A percentile compares a stretch with the other conserved stretches of the same genome.
phyloP scores from a whole-genome alignment of 1,140 invertebrate genomes.

The Leptestheria dahalacensis region DNA sequence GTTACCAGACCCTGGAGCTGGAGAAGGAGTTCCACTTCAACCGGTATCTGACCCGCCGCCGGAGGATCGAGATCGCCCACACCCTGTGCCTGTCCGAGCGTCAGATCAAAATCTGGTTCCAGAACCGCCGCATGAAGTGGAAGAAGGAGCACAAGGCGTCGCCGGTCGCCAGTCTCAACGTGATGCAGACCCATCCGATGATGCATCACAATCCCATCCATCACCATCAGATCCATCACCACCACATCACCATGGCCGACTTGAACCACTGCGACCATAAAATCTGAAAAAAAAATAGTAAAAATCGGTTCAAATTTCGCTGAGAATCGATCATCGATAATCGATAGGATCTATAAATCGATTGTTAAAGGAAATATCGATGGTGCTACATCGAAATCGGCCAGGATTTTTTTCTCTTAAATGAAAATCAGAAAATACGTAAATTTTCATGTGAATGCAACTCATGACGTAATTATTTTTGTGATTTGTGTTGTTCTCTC shows the following conservation, averaged over 20 bases:
- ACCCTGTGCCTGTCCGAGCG: constrained; percentile 74
- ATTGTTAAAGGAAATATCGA: too few species aligned
- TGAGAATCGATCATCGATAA: too few species aligned
- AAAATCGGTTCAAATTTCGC: too few species aligned
- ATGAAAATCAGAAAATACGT: too few species aligned
- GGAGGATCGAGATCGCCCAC: constrained; percentile 80
- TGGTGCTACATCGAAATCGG: too few species aligned
- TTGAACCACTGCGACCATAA: neutral
- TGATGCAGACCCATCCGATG: constrained; percentile 49
- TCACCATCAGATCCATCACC: constrained; percentile 24
- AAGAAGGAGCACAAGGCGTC: constrained; percentile 46
- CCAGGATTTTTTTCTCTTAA: too few species aligned
- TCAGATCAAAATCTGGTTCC: constrained; percentile 80
- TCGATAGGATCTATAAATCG: too few species aligned
- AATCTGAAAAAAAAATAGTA: too few species aligned
- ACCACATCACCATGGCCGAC: constrained; percentile 22
- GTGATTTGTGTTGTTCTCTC: too few species aligned
- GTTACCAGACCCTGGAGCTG: constrained; percentile 55
- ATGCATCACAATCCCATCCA: constrained; percentile 63
- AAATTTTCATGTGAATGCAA: too few species aligned
- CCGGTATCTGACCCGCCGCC: constrained; percentile 43
- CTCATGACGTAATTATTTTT: too few species aligned
- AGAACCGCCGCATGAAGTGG: constrained; percentile 97
- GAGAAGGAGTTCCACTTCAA: constrained; percentile 51
- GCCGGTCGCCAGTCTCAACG: constrained; percentile 80